Evolutionary conservation across 2,113 vertebrate species (phyloP), one percentile per base, ranked within the genome.

Genomic region (Callopanchax toddi): DNA sequence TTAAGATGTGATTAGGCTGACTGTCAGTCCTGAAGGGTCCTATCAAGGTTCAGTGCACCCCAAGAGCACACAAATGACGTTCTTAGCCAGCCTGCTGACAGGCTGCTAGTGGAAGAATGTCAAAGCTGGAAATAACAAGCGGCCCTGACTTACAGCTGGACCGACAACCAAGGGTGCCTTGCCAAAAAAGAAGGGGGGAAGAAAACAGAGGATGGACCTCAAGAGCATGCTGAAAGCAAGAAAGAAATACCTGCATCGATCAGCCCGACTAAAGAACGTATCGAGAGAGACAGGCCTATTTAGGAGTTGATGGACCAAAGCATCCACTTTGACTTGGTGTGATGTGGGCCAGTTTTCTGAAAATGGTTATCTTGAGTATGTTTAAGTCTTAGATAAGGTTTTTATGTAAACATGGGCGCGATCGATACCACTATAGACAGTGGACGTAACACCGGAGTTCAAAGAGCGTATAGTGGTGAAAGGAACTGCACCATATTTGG

Each of bases 1-100:
- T 85, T 88, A 81, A 86, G 83, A 88, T 81, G 86, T 84, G 80
- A 89, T 89, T 86, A 89, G 84, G 72, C 74, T 40, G 80, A 75
- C 84, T 89, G 88, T 88, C 90, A 89, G 77, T 81, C 60, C 65
- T 82, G 76, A 81, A 54, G 56, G 59, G 62, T 80, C 68, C 78
- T 84, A 81, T 81, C 79, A 83, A 75, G 83, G 85, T 84, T 83
- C 78, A 79, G 36, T 67, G 78, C 79, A 51, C 44, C 61, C 61
- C 62, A 22, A 67, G 55, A 25, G 66, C 70, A 62, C 76, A 83
- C 64, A 85, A 81, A 87, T 52, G 67, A 60, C 60, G n/a, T 25
- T 52, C 72, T 82, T 55, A 74, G 71, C 64, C 50, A 9, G 39
- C 16, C 78, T 63, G 76, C 32, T 67, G 82, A 82, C 81, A 82